A percentile compares a stretch with the other conserved stretches of the same genome.
Evolutionary conservation across 2,797 vertebrate genomes (phyloP).

Genomic region (Platalea minor): DNA sequence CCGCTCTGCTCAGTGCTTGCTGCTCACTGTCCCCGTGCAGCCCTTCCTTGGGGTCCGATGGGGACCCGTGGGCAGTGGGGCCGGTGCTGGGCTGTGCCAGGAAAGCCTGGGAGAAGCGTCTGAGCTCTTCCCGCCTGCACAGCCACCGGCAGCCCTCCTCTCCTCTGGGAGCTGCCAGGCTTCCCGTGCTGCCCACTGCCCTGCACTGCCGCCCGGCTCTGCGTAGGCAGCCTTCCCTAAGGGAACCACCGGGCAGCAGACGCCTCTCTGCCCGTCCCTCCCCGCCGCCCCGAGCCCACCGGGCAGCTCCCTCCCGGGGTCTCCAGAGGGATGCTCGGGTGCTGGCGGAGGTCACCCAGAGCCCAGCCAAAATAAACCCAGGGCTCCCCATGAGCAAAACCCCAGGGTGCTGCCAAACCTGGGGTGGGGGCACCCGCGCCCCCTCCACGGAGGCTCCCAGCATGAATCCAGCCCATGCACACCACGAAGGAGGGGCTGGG

Average conservation of each 20-base stretch:
- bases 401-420: neutral
- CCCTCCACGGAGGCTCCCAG: neutral
- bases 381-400: neutral
- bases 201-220: neutral
- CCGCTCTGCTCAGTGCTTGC: neutral
- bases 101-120: neutral
- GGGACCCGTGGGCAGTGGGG: neutral
- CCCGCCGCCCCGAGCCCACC: rapidly evolving
- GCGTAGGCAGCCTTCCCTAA: neutral
- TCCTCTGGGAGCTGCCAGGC: neutral
- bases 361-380: neutral
- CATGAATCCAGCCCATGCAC: neutral
- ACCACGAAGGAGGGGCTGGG: neutral
- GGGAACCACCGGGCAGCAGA: neutral
- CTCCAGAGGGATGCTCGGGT: neutral
- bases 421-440: rapidly evolving
- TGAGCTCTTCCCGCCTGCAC: rapidly evolving
- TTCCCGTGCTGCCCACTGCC: neutral
- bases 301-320: neutral
- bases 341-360: neutral
- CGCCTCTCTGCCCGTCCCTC: neutral
- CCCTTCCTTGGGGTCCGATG: rapidly evolving
- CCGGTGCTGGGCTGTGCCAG: neutral
- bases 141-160: neutral
- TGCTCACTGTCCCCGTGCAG: neutral